phyloP scores from a whole-genome alignment of 1,140 invertebrate species.

The Listronotus bonariensis region DNA sequence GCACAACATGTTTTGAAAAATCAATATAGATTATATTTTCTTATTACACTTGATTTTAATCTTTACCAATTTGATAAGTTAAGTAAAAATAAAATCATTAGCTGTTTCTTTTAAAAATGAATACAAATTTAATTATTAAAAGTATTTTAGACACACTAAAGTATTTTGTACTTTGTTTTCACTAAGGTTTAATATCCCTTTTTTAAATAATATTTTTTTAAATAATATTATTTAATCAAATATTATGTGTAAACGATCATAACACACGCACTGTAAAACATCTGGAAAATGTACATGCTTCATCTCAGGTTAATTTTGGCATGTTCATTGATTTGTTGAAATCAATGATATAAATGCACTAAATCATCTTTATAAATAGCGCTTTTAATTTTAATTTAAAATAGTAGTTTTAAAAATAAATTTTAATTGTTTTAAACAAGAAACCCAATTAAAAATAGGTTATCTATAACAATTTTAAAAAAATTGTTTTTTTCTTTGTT shows the following conservation, averaged over 20 bases:
- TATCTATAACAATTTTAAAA: too few species aligned
- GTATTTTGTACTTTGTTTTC: too few species aligned
- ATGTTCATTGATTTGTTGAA: constrained; percentile 16
- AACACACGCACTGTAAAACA: background rate
- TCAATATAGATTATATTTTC: background rate
- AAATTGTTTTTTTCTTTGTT: too few species aligned
- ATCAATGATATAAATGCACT: constrained; percentile 8
- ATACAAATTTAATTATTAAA: too few species aligned
- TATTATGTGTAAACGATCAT: too few species aligned
- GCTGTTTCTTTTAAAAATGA: too few species aligned
- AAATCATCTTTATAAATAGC: constrained; percentile 28
- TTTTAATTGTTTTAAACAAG: too few species aligned
- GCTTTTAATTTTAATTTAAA: constrained; percentile 4
- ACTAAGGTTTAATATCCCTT: too few species aligned
- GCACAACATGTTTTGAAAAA: constrained; percentile 25
- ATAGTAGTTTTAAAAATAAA: background rate
- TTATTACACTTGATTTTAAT: background rate
- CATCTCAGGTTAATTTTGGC: constrained; percentile 16
- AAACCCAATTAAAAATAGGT: too few species aligned
- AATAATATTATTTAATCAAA: too few species aligned
- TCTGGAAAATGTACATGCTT: background rate
- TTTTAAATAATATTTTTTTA: too few species aligned
- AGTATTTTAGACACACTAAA: too few species aligned
- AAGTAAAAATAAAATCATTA: background rate
- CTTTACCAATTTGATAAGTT: background rate